Base-by-base conservation (phyloP, 2,888 invertebrate genomes). In the Pogonocherus hispidulus region DNA sequence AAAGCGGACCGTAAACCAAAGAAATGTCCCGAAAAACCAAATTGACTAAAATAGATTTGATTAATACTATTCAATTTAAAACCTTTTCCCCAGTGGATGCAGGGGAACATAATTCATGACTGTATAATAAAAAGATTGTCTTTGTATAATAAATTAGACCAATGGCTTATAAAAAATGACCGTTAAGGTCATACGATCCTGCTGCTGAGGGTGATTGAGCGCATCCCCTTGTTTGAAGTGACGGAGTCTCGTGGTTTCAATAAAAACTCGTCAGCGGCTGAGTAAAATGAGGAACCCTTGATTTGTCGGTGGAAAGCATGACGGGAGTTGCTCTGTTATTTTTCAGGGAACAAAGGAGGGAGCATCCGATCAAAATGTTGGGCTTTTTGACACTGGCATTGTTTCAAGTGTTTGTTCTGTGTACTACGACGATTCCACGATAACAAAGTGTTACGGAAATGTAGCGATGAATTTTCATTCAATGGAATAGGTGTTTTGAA, bases 51-150 rank as follows among this genome's bases (percentile, higher is more conserved):
- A 27, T 35, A 52, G 51, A 52, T 59, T 66, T 46, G 37, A 51
- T 51, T 55, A 59, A 59, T 66, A 59, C 32, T 52, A 51, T 52
- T 52, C 66, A 66, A 59, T 66, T 44, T 52, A 52, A 51, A 59
- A 57, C 59, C 51, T 44, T 47, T 52, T 55, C n/a, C 32, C 44
- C 59, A 32, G 59, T 52, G 19, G 41, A 59, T 59, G 35, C 23
- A 37, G 59, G 20, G 20, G 52, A 27, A 44, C 27, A 66, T 66
- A 59, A 44, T 66, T 66, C 66, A 66, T 59, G 66, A 66, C 66
- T 66, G 66, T 47, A 66, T 66, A 66, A 66, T 66, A 59, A 66
- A 66, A 66, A 66, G 66, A 66, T 66, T 66, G 66, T 66, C 66
- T 66, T 66, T 66, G 52, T 46, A 59, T 57, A 66, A 66, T 66